A percentile compares a stretch with the other conserved stretches of the same genome.
These are phyloP conservation scores for Otis tarda DNA, from an alignment of 2,113 vertebrate genomes.

Conservation along the genomic window DNA sequence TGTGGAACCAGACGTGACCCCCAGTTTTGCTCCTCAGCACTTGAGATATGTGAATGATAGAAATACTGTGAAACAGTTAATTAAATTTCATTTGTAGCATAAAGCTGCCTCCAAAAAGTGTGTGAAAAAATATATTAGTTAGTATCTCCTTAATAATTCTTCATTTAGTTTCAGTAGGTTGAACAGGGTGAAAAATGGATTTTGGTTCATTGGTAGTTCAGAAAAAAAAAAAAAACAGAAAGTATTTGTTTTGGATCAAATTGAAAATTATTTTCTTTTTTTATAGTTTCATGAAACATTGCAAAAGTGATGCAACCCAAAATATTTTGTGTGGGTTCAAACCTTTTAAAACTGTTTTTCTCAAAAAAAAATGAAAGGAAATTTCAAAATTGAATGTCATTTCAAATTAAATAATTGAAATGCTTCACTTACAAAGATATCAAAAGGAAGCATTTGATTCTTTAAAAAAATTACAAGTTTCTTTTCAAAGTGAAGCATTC, in stretches of 20 bases:
- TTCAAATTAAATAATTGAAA: conserved; percentile 40
- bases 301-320: conserved; percentile 4
- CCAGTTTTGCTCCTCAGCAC: not conserved
- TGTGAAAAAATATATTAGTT: not conserved
- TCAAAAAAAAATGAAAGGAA: conserved; percentile 8
- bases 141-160: not conserved
- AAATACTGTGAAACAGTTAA: not conserved
- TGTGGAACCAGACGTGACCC: not conserved
- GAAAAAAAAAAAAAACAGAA: not conserved
- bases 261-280: not conserved
- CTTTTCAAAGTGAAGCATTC: not conserved
- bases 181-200: not conserved
- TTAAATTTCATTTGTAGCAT: not conserved
- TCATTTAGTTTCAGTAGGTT: not conserved
- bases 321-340: conserved; percentile 50
- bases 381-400: conserved; percentile 43
- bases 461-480: not conserved
- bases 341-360: conserved; percentile 14
- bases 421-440: conserved; percentile 6
- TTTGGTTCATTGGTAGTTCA: not conserved
- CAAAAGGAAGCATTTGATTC: conserved; percentile 5
- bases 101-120: not conserved
- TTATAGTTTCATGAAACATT: conserved; percentile 4
- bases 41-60: not conserved
- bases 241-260: not conserved